Evolutionary conservation across 2,797 vertebrate genomes (phyloP), one percentile per base, ranked within the genome.

Genomic region (Nasua narica): DNA sequence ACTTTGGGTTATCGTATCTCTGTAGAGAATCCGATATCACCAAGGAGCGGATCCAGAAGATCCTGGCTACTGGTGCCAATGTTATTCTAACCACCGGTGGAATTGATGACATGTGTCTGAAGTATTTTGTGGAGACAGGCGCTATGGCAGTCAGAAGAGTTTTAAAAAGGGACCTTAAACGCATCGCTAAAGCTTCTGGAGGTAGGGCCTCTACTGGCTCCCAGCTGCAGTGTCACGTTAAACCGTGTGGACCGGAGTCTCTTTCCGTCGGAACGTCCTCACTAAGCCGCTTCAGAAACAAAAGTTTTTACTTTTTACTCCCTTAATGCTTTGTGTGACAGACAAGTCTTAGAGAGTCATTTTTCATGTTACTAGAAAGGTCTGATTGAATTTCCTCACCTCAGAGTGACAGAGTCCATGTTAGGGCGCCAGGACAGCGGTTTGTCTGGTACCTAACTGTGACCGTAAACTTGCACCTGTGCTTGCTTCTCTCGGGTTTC

Each of bases 21-120:
- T 95, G 5, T 96, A 99, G 99, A 97, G 99, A 99, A 93, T 99
- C 99, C 2, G 99, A 99, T 97, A 99, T 99, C 97, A 99, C 99
- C 78, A 99, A 99, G 98, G 99, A 99, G 98, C 99, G 99, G 97
- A 99, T 99, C 97, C 99, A 99, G 97, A 99, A 99, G 98, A 99
- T 99, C 92, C 95, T 99, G 98, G 99, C 99, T 9, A 98, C 99
- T 0, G 99, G 99, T 0, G 99, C 99, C 46, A 99, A 99, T 0
- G 99, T 99, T 8, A 97, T 99, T 95, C 99, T 99, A 90, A 99
- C 99, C 96, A 99, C 99, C 3, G 99, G 99, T 15, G 99, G 99
- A 25, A 99, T 99, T 81, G 99, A 99, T 85, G 99, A 99, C 93
- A 99, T 99, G 99, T 99, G 99, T 98, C 99, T 99, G 46, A 99